phyloP scores from a whole-genome alignment of 2,888 invertebrate genomes.

The Tricholauxania praeusta region DNA sequence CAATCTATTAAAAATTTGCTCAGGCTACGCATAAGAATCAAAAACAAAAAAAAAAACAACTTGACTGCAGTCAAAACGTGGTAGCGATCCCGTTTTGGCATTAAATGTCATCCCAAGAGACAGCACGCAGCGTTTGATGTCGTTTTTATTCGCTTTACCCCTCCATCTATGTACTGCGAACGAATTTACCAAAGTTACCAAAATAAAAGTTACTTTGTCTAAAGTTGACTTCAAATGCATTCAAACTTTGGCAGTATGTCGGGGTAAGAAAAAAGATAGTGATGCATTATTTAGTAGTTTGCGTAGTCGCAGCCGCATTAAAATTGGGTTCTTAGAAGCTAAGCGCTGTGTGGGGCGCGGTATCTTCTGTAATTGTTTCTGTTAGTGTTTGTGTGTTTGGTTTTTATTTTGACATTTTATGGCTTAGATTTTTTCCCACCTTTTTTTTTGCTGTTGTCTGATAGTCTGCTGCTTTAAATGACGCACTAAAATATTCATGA shows the following conservation, averaged over 20 bases:
- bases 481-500: slow-evolving; percentile 17
- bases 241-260: not conserved
- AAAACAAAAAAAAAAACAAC: slow-evolving; percentile 41
- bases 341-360: no score
- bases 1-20: slow-evolving; percentile 62
- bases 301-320: not conserved
- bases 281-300: slow-evolving; percentile 30
- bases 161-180: not conserved
- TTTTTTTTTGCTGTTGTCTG: slow-evolving; percentile 6
- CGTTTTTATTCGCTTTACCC: slow-evolving; percentile 32
- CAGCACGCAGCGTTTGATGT: slow-evolving; percentile 46
- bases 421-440: slow-evolving; percentile 8
- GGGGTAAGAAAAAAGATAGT: not conserved
- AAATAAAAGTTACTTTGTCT: slow-evolving; percentile 5
- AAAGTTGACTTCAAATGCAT: slow-evolving; percentile 15
- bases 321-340: no score
- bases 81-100: slow-evolving; percentile 35
- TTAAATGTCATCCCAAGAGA: slow-evolving; percentile 48
- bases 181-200: not conserved
- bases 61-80: slow-evolving; percentile 22
- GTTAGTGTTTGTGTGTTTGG: not conserved
- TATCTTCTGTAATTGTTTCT: not conserved
- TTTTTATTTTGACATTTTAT: slow-evolving; percentile 20
- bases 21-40: slow-evolving; percentile 23
- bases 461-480: slow-evolving; percentile 6